Conservation (phyloP, 2,797 vertebrate genomes). For the Pseudomugil gertrudae region DNA sequence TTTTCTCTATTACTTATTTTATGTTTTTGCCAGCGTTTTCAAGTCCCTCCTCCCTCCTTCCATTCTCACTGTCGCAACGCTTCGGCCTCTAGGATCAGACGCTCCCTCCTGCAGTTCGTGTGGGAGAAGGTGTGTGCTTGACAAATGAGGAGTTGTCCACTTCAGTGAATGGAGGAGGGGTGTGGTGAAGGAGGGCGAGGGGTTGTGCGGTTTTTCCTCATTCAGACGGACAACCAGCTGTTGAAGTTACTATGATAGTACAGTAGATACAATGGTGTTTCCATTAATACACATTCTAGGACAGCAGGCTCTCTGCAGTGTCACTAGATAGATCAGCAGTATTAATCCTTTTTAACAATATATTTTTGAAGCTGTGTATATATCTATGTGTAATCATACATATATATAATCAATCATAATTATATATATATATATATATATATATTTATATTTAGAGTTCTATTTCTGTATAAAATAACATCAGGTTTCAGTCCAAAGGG, state of each 20-base stretch:
- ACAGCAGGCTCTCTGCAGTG: slow-evolving; percentile 79
- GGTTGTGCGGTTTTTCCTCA: slow-evolving; percentile 72
- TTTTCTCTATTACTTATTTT: slow-evolving; percentile 1
- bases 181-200: slow-evolving; percentile 14
- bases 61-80: slow-evolving; percentile 20
- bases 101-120: slow-evolving; percentile 42
- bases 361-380: slow-evolving; percentile 82
- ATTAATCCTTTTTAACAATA: slow-evolving; percentile 78
- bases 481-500: slow-evolving; percentile 78
- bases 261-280: slow-evolving; percentile 90
- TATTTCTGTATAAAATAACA: slow-evolving; percentile 86
- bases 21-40: slow-evolving; percentile 65
- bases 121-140: slow-evolving; percentile 66
- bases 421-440: slow-evolving; percentile 68
- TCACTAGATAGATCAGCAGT: slow-evolving; percentile 77
- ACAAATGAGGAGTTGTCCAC: slow-evolving; percentile 60
- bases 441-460: slow-evolving; percentile 78
- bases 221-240: slow-evolving; percentile 68
- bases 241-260: slow-evolving; percentile 84
- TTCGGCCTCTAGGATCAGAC: slow-evolving; percentile 36
- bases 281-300: slow-evolving; percentile 87
- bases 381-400: slow-evolving; percentile 84
- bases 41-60: slow-evolving; percentile 58
- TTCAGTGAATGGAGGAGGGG: slow-evolving; percentile 65
- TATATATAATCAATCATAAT: slow-evolving; percentile 84